Conservation (phyloP, 2,888 invertebrate genomes). For the Tortricodes alternella region DNA sequence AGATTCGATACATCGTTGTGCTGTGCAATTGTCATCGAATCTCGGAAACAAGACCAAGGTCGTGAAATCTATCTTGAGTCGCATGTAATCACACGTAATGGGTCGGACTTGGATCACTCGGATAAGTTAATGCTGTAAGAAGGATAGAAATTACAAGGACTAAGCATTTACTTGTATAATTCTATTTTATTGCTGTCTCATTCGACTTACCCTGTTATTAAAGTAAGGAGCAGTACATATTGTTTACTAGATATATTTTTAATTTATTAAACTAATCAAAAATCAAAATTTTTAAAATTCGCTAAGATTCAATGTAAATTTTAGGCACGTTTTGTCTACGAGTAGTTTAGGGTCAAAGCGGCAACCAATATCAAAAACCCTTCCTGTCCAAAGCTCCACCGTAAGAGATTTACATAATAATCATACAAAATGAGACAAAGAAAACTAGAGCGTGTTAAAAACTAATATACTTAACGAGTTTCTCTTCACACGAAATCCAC, state of each 20-base stretch:
- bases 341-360: too few species aligned
- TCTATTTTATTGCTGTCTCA: too few species aligned
- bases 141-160: neutral
- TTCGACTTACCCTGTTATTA: too few species aligned
- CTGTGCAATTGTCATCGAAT: neutral
- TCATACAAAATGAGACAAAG: neutral
- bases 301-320: too few species aligned
- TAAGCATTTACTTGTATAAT: too few species aligned
- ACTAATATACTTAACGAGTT: neutral
- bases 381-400: too few species aligned
- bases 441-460: neutral
- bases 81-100: neutral
- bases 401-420: neutral
- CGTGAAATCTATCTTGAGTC: neutral
- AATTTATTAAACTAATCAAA: too few species aligned
- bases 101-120: neutral
- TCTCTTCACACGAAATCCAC: neutral
- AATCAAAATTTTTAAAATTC: too few species aligned
- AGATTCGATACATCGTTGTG: neutral
- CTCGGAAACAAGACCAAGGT: neutral
- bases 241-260: too few species aligned
- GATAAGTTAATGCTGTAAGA: neutral
- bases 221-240: too few species aligned
- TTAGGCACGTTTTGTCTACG: too few species aligned
- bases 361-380: too few species aligned